Base-by-base conservation (phyloP, 1,140 invertebrate genomes). In the Caenorhabditis elegans region DNA sequence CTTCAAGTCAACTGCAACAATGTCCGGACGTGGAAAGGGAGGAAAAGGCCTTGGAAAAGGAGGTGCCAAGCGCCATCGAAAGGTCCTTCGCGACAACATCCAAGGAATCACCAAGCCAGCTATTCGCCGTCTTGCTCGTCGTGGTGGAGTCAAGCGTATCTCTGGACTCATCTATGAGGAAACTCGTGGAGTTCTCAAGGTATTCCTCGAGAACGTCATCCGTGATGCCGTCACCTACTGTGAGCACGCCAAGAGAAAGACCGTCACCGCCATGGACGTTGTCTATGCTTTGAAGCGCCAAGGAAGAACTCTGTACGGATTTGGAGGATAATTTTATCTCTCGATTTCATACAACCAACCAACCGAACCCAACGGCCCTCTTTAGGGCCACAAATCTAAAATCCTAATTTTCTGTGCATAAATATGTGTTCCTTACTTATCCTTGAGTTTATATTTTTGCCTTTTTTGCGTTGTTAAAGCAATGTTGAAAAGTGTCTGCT, bases 221-320 rank as follows among this genome's bases (percentile, higher is more conserved):
- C 92, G 93, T 78, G 94, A 94, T 90, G 93, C 94, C 17, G 93
- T 94, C 77, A 94, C 93, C 19, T 94, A 94, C 91, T 94, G 93
- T 17, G 93, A 93, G 89, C 93, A 94, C 90, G 93, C 93, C 84
- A 94, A 94, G 91, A 91, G 94, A 84, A 95, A 94, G 90, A 95
- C 94, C 28, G 92, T 93, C 43, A 95, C 94, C 13, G 94, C 94
- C 77, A 95, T 95, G 94, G 94, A 95, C 88, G 93, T 95, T 22
- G 94, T 95, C 24, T 95, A 95, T 87, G 94, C 94, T 36, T 90
- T 95, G 85, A 95, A 95, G 90, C 90, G 94, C 65, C 94, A 95
- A 91, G 94, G 94, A 46, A 91, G 94, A 76, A 92, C 92, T 43
- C 87, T 92, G 19, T 92, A 92, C 87, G 91, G 92, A 85, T 93